Evolutionary conservation across 2,797 vertebrate genomes (phyloP).

Genomic region (Sardinella longiceps): DNA sequence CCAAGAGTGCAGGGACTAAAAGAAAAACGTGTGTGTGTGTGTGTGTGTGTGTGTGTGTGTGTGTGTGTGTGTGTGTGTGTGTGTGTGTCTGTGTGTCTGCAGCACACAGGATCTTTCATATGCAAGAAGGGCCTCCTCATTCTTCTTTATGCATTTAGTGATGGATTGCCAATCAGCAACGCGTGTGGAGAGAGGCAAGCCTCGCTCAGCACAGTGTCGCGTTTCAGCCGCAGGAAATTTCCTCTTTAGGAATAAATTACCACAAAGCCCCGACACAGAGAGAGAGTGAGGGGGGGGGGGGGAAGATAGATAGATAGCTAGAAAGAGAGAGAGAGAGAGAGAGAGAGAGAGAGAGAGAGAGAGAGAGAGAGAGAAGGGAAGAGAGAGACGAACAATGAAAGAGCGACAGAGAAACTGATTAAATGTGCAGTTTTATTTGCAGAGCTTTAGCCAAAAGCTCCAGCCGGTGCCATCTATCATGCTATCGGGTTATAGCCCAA

Average conservation of each 20-base stretch:
- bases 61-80: too few species aligned
- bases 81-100: not conserved
- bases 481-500: not conserved
- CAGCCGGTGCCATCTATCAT: constrained; percentile 14
- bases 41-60: too few species aligned
- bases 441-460: constrained; percentile 28
- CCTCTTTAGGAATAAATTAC: constrained; percentile 56
- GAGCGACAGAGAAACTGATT: constrained; percentile 27
- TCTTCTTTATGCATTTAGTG: constrained; percentile 23
- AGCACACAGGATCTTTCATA: not conserved
- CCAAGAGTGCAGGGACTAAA: not conserved
- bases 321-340: not conserved
- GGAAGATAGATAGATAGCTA: not conserved
- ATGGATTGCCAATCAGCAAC: constrained; percentile 29
- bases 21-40: too few species aligned
- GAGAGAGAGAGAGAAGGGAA: constrained; percentile 15
- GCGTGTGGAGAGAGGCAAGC: constrained; percentile 42
- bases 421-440: constrained; percentile 30
- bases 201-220: constrained; percentile 48
- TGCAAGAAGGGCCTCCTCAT: not conserved
- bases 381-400: too few species aligned
- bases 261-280: not conserved
- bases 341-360: not conserved
- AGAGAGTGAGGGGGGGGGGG: not conserved
- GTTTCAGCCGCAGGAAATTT: constrained; percentile 57